Percentiles rank a stretch among this genome's conserved stretches.
phyloP scores from a whole-genome alignment of 2,113 vertebrate genomes.

The Peromyscus polionotus region DNA sequence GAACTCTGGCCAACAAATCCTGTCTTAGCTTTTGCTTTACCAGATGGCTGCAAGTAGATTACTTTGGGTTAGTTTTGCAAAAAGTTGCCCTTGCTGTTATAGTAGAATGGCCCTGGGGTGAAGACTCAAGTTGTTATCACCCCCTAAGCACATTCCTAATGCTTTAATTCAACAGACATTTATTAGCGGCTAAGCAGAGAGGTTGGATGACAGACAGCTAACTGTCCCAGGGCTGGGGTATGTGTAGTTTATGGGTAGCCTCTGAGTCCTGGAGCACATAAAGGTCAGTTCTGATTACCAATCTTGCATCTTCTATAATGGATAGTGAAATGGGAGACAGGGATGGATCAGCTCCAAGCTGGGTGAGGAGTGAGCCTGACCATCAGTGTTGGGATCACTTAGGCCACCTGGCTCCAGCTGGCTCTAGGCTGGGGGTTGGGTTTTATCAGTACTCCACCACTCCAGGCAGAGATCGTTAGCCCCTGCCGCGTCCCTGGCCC shows the following conservation, averaged over 20 bases:
- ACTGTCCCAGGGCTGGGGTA: neutral
- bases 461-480: neutral
- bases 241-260: neutral
- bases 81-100: neutral
- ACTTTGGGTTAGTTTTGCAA: neutral
- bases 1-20: too few relatives aligned
- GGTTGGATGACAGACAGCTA: neutral
- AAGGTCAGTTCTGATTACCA: neutral
- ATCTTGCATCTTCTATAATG: neutral
- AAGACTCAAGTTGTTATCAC: neutral
- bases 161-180: neutral
- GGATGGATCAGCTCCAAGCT: neutral
- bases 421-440: neutral
- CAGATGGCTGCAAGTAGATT: neutral
- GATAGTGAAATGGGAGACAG: neutral
- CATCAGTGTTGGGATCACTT: neutral
- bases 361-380: neutral
- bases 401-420: conserved; percentile 36
- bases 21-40: neutral
- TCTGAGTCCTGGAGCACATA: neutral
- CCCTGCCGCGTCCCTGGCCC: too few relatives aligned
- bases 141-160: neutral
- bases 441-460: neutral
- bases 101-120: neutral
- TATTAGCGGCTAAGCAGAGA: neutral